A percentile compares a stretch with the other conserved stretches of the same genome.
These are phyloP conservation scores for Tanaodytes sp. DNA, from an alignment of 2,888 invertebrate species.

Conservation along the genomic window DNA sequence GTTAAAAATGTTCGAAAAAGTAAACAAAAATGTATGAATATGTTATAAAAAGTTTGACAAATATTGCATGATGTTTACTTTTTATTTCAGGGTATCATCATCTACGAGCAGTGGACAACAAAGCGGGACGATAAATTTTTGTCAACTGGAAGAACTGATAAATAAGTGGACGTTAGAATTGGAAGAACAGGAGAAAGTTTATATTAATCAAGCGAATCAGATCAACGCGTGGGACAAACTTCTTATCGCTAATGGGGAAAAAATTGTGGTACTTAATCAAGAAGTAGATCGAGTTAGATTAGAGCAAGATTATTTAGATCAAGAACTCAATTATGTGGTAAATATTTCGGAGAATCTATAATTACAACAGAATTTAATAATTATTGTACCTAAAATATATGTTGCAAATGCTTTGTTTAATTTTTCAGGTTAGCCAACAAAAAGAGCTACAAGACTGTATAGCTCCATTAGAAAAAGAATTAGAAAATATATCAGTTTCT, in stretches of 20 bases:
- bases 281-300: constrained; percentile 90
- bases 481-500: constrained; percentile 79
- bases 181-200: constrained; percentile 93
- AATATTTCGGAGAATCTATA: background rate
- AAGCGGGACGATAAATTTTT: constrained; percentile 80
- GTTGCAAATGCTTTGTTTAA: background rate
- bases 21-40: too few species aligned
- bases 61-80: too few species aligned
- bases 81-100: constrained; percentile 65
- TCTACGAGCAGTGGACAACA: constrained; percentile 66
- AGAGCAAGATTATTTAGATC: constrained; percentile 91
- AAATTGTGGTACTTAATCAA: constrained; percentile 89
- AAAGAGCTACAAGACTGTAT: constrained; percentile 91
- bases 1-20: too few species aligned
- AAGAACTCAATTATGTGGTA: constrained; percentile 92
- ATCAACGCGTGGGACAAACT: constrained; percentile 96
- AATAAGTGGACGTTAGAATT: constrained; percentile 95
- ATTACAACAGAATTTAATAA: too few species aligned
- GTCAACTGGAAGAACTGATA: constrained; percentile 90
- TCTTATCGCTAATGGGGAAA: constrained; percentile 92
- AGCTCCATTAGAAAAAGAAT: constrained; percentile 87
- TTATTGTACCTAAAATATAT: too few species aligned
- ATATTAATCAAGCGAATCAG: constrained; percentile 94
- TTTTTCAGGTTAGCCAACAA: constrained; percentile 88
- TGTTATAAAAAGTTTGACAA: too few species aligned